These are phyloP conservation scores for Drosophila mimetica DNA, from an alignment of 2,888 invertebrate species.

Conservation along the genomic window DNA sequence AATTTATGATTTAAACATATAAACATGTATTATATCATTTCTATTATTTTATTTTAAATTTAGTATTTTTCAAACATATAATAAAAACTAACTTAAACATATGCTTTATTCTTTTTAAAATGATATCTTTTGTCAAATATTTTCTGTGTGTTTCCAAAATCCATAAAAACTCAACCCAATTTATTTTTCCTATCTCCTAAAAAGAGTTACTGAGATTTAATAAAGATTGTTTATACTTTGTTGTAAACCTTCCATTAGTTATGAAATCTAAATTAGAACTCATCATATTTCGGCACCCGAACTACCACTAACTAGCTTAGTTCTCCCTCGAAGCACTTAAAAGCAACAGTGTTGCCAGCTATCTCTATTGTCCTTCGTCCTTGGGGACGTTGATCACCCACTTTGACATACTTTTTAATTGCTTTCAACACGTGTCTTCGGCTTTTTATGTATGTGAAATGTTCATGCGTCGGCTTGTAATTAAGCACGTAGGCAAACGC, in stretches of 20 bases:
- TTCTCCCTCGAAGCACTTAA: background rate
- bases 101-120: no score
- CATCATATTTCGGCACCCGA: background rate
- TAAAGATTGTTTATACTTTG: slow-evolving; percentile 4
- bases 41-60: no score
- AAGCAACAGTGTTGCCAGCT: slow-evolving; percentile 59
- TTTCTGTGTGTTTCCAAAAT: no score
- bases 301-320: background rate
- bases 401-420: slow-evolving; percentile 68
- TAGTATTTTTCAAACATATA: no score
- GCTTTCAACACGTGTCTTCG: slow-evolving; percentile 61
- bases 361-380: slow-evolving; percentile 2
- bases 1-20: no score
- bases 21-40: no score
- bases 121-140: no score
- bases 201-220: background rate
- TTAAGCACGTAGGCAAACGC: slow-evolving; percentile 65
- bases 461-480: slow-evolving; percentile 53
- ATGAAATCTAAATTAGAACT: slow-evolving; percentile 7
- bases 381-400: slow-evolving; percentile 37
- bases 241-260: background rate
- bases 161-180: no score
- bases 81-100: no score
- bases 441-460: slow-evolving; percentile 30
- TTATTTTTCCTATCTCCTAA: background rate